These are phyloP conservation scores for Cydia strobilella DNA, from an alignment of 1,140 invertebrate genomes.

Conservation along the genomic window DNA sequence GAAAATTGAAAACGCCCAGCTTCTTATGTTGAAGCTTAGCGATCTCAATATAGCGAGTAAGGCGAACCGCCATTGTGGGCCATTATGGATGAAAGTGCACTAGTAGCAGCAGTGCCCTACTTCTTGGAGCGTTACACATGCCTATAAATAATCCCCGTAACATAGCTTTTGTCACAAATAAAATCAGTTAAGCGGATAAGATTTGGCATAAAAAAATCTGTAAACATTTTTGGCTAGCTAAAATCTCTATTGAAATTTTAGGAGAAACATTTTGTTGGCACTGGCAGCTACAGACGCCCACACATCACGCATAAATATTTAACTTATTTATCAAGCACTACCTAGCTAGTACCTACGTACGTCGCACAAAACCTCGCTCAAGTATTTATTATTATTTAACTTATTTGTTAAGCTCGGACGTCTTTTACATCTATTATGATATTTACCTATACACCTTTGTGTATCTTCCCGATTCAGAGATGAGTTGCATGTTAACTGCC, in stretches of 20 bases:
- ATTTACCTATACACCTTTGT: conserved; percentile 35
- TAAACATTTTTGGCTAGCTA: background rate
- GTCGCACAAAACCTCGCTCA: background rate
- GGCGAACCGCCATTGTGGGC: background rate
- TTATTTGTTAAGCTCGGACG: conserved; percentile 21
- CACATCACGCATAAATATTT: background rate
- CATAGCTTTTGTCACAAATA: background rate
- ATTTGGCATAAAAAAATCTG: conserved; percentile 4
- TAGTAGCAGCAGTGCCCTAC: background rate
- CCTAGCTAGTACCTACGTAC: background rate
- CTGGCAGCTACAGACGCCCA: background rate
- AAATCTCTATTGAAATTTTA: background rate
- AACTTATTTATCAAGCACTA: background rate
- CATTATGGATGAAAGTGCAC: too few species aligned
- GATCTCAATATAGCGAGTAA: background rate
- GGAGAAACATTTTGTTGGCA: background rate
- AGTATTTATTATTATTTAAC: conserved; percentile 31
- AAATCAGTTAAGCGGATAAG: background rate
- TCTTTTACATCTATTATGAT: conserved; percentile 40
- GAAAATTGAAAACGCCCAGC: background rate
- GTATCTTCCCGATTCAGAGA: conserved; percentile 48
- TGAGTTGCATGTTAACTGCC: conserved; percentile 12
- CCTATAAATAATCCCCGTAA: background rate
- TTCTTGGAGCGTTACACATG: background rate
- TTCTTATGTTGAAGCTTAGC: background rate